Conservation (phyloP, 2,113 vertebrate genomes). For the Pterophyllum scalare region DNA sequence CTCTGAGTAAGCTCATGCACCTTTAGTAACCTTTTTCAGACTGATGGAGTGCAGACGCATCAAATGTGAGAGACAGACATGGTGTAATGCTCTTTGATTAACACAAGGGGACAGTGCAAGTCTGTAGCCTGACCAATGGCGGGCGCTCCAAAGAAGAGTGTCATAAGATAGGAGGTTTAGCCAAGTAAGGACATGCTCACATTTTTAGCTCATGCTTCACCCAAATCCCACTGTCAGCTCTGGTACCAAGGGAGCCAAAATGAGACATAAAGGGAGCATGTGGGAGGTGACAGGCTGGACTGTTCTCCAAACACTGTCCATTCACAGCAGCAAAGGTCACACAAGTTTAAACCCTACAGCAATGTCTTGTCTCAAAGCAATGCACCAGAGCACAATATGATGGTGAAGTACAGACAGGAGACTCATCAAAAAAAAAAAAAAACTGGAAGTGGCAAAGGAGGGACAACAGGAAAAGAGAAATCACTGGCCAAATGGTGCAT, state of each 20-base stretch:
- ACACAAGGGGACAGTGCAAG: slow-evolving; percentile 70
- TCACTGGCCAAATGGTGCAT: not conserved
- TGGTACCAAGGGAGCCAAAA: slow-evolving; percentile 10
- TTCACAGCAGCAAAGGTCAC: slow-evolving; percentile 19
- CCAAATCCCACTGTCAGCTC: not conserved
- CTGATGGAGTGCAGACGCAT: not conserved
- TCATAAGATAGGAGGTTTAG: not conserved
- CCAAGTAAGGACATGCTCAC: slow-evolving; percentile 70
- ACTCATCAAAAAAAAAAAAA: not conserved
- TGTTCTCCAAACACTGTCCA: not conserved
- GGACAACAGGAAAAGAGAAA: not conserved
- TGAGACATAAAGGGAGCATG: not conserved
- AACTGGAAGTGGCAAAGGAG: not conserved
- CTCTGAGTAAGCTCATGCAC: not conserved
- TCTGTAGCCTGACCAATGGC: not conserved
- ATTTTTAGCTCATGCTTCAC: slow-evolving; percentile 24
- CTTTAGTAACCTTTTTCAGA: not conserved
- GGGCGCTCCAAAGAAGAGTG: not conserved
- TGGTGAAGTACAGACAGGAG: not conserved
- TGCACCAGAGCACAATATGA: not conserved
- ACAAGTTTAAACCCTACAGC: not conserved
- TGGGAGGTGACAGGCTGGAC: not conserved
- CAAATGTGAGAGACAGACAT: not conserved
- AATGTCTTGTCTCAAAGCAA: not conserved
- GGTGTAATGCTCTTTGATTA: slow-evolving; percentile 51